These are phyloP conservation scores for Clarias platycephalus DNA, from an alignment of 2,797 vertebrate species.

Conservation along the genomic window DNA sequence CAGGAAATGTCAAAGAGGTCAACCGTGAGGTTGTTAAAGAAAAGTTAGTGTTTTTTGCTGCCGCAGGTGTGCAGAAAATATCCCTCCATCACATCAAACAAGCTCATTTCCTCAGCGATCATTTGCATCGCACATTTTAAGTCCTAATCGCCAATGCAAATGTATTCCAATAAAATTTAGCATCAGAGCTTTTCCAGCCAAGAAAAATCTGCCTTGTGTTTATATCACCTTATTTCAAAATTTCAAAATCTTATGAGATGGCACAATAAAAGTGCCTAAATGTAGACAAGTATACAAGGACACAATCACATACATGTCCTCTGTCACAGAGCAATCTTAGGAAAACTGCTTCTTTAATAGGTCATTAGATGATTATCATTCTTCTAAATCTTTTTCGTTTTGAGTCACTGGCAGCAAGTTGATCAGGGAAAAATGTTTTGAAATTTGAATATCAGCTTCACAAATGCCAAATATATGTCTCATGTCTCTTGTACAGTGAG, in stretches of 20 bases:
- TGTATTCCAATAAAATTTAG: constrained; percentile 41
- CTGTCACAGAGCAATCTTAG: not conserved
- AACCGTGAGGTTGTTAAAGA: too few species aligned
- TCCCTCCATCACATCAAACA: constrained; percentile 38
- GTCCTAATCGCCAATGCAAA: constrained; percentile 40
- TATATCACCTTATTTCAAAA: too few species aligned
- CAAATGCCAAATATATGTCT: too few species aligned
- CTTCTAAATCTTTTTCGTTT: too few species aligned
- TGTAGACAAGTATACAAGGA: not conserved
- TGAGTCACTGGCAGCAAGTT: too few species aligned
- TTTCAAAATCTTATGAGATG: constrained; percentile 4
- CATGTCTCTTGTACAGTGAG: too few species aligned
- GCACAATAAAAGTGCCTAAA: not conserved
- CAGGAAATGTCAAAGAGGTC: not conserved
- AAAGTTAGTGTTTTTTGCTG: not conserved
- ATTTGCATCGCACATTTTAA: constrained; percentile 56
- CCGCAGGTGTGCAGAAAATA: constrained; percentile 29
- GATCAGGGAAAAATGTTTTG: too few species aligned
- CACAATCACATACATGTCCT: not conserved
- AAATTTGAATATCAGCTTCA: too few species aligned
- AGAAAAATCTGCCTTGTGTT: constrained; percentile 5
- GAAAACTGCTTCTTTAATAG: not conserved
- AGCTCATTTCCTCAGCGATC: constrained; percentile 30
- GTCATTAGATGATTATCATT: not conserved
- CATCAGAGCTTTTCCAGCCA: constrained; percentile 15